Evolutionary conservation across 2,888 invertebrate genomes (phyloP).

Genomic region (Macrosiphum euphorbiae): DNA sequence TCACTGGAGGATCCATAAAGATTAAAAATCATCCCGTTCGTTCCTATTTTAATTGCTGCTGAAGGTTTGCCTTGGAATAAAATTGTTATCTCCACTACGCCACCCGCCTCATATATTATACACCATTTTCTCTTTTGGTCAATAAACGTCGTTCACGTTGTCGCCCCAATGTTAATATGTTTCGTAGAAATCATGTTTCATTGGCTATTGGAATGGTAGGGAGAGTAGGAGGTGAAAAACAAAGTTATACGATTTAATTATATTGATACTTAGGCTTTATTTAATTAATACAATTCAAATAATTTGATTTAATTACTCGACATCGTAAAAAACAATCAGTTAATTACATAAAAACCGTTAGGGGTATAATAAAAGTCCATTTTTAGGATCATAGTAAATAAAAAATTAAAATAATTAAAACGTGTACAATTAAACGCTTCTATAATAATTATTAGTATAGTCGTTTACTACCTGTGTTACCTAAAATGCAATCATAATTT

Average conservation of each 20-base stretch:
- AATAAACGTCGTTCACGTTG: conserved; percentile 13
- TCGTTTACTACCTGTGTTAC: not conserved
- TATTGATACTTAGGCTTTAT: not conserved
- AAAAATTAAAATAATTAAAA: not conserved
- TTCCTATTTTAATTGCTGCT: conserved; percentile 47
- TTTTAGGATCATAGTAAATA: not conserved
- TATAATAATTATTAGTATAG: not conserved
- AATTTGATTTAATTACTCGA: not conserved
- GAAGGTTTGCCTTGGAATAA: not conserved
- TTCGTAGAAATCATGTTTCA: not conserved
- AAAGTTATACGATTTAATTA: not conserved
- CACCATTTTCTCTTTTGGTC: conserved; percentile 34
- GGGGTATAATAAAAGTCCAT: not conserved
- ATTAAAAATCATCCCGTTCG: conserved; percentile 54
- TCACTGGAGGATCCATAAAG: conserved; percentile 51
- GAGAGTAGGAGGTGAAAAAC: not conserved
- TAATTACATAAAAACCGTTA: not conserved
- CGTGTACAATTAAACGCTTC: not conserved
- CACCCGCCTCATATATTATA: conserved; percentile 32
- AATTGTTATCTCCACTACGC: conserved; percentile 20
- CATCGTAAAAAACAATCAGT: not conserved
- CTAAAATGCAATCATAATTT: not conserved
- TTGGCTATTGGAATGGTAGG: not conserved
- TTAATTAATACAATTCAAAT: not conserved
- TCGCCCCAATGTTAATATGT: not conserved